phyloP scores from a whole-genome alignment of 1,140 invertebrate species.

The Bombus sylvicola region DNA sequence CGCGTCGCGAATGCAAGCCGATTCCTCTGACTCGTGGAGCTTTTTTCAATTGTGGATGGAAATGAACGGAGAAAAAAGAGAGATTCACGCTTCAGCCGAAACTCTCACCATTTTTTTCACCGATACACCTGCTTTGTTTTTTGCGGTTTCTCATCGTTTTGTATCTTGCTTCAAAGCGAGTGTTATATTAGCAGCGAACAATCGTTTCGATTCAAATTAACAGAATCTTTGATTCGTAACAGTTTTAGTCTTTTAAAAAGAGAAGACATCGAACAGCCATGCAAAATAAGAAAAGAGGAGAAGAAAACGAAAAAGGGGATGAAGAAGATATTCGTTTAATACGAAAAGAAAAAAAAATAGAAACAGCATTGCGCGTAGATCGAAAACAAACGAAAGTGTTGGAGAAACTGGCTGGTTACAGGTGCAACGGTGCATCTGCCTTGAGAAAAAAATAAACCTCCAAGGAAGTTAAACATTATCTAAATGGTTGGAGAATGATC shows the following conservation, averaged over 20 bases:
- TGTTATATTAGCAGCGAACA: background rate
- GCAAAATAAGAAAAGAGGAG: background rate
- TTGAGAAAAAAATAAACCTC: background rate
- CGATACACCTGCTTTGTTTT: background rate
- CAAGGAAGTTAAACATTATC: background rate
- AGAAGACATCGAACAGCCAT: background rate
- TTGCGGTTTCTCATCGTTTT: background rate
- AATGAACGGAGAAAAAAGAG: background rate
- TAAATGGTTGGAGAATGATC: background rate
- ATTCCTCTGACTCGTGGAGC: background rate
- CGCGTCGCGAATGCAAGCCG: background rate
- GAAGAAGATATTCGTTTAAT: background rate
- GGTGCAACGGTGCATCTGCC: constrained; percentile 26
- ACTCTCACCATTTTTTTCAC: too few relatives aligned
- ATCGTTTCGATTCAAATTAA: background rate
- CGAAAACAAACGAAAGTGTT: constrained; percentile 7
- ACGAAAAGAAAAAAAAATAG: background rate
- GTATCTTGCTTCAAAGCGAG: background rate
- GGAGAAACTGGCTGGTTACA: background rate
- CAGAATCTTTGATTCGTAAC: background rate
- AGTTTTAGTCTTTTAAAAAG: background rate
- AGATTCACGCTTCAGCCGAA: background rate
- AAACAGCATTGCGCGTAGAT: background rate
- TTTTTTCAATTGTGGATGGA: background rate
- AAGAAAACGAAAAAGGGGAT: background rate